These are phyloP conservation scores for Simalia tracyae DNA, from an alignment of 2,797 vertebrate species.

Conservation along the genomic window DNA sequence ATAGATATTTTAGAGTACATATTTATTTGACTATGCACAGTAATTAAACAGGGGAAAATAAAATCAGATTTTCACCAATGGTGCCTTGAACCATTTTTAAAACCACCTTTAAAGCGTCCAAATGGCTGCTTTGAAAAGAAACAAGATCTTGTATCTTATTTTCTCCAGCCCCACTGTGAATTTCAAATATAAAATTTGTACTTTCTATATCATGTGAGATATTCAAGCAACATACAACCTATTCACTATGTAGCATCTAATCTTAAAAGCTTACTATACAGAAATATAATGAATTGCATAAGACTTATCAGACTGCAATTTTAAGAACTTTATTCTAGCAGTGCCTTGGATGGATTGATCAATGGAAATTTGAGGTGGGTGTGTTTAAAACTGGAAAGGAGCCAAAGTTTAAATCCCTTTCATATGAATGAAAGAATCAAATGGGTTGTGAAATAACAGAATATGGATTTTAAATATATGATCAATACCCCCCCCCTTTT, in stretches of 20 bases:
- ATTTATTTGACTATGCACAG: constrained; percentile 76
- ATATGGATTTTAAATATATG: constrained; percentile 1
- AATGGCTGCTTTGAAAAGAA: constrained; percentile 57
- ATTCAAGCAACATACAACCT: not conserved
- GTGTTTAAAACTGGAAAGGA: not conserved
- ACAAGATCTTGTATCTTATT: constrained; percentile 34
- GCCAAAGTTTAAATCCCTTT: not conserved
- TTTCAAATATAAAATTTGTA: constrained; percentile 41
- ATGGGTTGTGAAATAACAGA: not conserved
- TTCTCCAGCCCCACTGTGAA: constrained; percentile 21
- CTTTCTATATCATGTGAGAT: not conserved
- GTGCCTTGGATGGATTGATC: not conserved
- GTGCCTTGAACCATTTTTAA: constrained; percentile 73
- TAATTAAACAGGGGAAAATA: constrained; percentile 55
- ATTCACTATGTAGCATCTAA: not conserved
- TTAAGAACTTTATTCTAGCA: not conserved
- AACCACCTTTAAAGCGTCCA: constrained; percentile 55
- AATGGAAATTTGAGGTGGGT: not conserved
- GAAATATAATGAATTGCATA: not conserved
- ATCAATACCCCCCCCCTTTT: constrained; percentile 1
- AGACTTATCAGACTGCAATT: not conserved
- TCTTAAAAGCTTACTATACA: not conserved
- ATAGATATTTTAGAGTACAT: constrained; percentile 67
- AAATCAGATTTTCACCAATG: constrained; percentile 61
- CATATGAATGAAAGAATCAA: not conserved